Evolutionary conservation across 2,797 vertebrate species (phyloP), one percentile per base, ranked within the genome.

Genomic region (Moxostoma hubbsi): DNA sequence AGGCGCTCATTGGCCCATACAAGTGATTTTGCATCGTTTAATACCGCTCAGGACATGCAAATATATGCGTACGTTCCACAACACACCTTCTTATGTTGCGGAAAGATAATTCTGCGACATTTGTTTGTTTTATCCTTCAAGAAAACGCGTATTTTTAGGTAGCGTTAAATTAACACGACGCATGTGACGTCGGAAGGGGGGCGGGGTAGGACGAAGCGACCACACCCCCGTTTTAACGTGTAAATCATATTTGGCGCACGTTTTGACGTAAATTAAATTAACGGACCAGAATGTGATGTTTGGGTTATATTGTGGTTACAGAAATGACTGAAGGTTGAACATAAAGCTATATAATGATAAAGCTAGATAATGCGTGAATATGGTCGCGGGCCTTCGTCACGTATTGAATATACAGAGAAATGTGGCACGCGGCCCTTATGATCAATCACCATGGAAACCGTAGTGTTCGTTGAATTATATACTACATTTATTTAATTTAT

Each of bases 1-100:
- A 86, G 85, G 83, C 83, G 87, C 85, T 82, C 85, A 85, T 88
- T 84, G 90, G 89, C 89, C 87, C 90, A 75, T 57, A 85, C 81
- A 68, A 84, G 87, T 83, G 86, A 87, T 88, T 78, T 77, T 69
- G 46, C 7, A 51, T 61, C 61, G 54, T 59, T 72, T 59, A 13
- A 36, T 62, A 36, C 49, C 71, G 6, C 6, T 61, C 46, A 58
- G 10, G 45, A 5, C 45, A 1, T 16, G 55, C 78, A 49, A 11
- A 58, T 61, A 47, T 71, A 9, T 65, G 59, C 43, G 59, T 45
- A 36, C 45, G 46, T 61, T 54, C 24, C 54, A 6, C n/a, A 73
- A 51, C 45, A 15, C 66, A 62, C 43, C 15, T 68, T 50, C 9
- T 58, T 15, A 9, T 49, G 49, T 43, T 12, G 64, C 13, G 13